These are phyloP conservation scores for Marisa cornuarietis DNA, from an alignment of 1,140 invertebrate genomes.

Conservation along the genomic window DNA sequence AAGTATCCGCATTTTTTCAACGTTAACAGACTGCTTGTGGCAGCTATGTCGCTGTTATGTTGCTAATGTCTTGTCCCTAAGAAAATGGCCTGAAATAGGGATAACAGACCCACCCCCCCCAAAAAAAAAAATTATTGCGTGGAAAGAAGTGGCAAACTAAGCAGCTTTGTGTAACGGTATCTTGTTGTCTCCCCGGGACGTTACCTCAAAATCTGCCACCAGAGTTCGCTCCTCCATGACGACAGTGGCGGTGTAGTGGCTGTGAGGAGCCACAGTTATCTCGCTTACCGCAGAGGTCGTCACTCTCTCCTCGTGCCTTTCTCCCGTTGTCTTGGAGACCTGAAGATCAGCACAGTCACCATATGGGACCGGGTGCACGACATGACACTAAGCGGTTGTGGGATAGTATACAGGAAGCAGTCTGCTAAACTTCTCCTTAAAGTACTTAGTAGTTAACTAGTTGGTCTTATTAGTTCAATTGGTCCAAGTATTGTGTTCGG, in stretches of 20 bases:
- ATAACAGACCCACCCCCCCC: too few relatives aligned
- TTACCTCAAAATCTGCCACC: slow-evolving; percentile 14
- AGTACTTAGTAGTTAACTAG: too few relatives aligned
- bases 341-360: not conserved
- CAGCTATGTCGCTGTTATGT: not conserved
- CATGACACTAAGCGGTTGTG: too few relatives aligned
- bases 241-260: slow-evolving; percentile 12
- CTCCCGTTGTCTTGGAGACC: slow-evolving; percentile 20
- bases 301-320: slow-evolving; percentile 24
- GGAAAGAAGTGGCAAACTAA: too few relatives aligned
- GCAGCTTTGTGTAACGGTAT: too few relatives aligned
- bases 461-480: too few relatives aligned
- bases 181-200: too few relatives aligned
- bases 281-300: slow-evolving; percentile 14
- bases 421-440: too few relatives aligned
- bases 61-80: not conserved
- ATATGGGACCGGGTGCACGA: not conserved
- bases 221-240: slow-evolving; percentile 10
- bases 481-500: too few relatives aligned
- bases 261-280: slow-evolving; percentile 8
- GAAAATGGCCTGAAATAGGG: not conserved
- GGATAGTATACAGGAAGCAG: too few relatives aligned
- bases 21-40: not conserved
- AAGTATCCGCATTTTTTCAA: not conserved
- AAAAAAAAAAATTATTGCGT: too few relatives aligned